Evolutionary conservation across 2,797 vertebrate species (phyloP).

Genomic region (Gambusia yucatana): DNA sequence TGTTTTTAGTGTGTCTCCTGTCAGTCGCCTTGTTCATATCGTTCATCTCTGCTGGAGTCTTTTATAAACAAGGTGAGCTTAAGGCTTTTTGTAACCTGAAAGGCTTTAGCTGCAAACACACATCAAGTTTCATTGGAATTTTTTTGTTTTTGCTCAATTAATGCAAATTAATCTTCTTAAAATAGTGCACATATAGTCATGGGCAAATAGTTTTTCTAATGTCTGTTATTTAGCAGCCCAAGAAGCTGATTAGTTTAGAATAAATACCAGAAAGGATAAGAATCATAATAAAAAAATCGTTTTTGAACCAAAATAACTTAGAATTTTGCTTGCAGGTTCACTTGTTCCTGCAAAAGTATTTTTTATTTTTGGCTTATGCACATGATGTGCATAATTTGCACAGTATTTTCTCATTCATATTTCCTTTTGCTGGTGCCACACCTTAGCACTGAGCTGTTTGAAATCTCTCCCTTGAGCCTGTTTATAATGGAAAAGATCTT

Average conservation of each 20-base stretch:
- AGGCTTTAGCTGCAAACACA: background rate
- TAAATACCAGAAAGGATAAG: background rate
- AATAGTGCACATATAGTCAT: background rate
- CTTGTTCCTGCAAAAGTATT: background rate
- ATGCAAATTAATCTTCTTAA: background rate
- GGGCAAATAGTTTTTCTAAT: background rate
- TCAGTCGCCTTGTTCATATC: conserved; percentile 78
- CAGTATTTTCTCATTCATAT: background rate
- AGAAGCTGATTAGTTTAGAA: background rate
- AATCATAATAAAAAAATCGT: background rate
- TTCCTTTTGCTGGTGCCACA: conserved; percentile 16
- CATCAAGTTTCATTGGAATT: background rate
- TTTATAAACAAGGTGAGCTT: conserved; percentile 90
- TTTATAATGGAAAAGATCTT: conserved; percentile 41
- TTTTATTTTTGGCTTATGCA: background rate
- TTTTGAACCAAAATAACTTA: background rate
- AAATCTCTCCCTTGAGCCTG: conserved; percentile 49
- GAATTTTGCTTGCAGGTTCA: background rate
- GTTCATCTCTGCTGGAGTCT: conserved; percentile 83
- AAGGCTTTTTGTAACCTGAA: background rate
- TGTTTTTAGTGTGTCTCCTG: conserved; percentile 79
- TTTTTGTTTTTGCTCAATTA: background rate
- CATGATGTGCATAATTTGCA: background rate
- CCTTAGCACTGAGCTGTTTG: conserved; percentile 25
- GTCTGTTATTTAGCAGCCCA: background rate